Base-by-base conservation (phyloP, 2,888 invertebrate species). In the Nomada fucata region DNA sequence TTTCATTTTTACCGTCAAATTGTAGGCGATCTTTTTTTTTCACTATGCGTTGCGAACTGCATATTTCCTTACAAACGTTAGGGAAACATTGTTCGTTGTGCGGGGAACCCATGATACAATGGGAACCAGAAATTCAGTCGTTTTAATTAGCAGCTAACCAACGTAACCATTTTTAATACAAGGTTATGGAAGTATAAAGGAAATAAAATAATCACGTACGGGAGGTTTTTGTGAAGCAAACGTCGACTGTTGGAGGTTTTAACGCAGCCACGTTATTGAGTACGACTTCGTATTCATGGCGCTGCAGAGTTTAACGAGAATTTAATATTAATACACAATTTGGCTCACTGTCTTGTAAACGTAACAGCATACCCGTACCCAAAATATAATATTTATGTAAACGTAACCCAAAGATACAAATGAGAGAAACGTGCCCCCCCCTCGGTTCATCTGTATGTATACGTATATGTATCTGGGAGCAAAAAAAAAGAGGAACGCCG, bases 291-390 rank as follows among this genome's bases (percentile, higher is more conserved):
- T 69, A 74, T 84, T 64, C 71, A 52, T 61, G 73, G 11, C 57
- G 52, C 65, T 42, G 65, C 80, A 15, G 64, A 75, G 71, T 85
- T 87, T 79, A 82, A 61, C 64, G 64, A 79, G 78, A 83, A 88
- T 91, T 89, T 90, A 91, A 91, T 91, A 91, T 91, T 91, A 90
- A 91, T 91, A 91, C 86, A 88, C 90, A 91, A 91, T 91, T 91
- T 89, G 88, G 85, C 76, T 84, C 78, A 77, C 86, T 86, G 89
- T 90, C 90, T 87, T 83, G 85, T 70, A 76, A 73, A 64, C 78
- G 68, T 13, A 55, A 52, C 18, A 13, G 67, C 77, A 70, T 82
- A 85, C 84, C 74, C 83, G 84, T 86, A 84, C 47, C 69, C 44
- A 50, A 74, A 59, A 90, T 91, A 71, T 86, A 91, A 89, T 91